A percentile compares a stretch with the other conserved stretches of the same genome.
Evolutionary conservation across 1,140 invertebrate genomes (phyloP).

Genomic region (Musca vetustissima): DNA sequence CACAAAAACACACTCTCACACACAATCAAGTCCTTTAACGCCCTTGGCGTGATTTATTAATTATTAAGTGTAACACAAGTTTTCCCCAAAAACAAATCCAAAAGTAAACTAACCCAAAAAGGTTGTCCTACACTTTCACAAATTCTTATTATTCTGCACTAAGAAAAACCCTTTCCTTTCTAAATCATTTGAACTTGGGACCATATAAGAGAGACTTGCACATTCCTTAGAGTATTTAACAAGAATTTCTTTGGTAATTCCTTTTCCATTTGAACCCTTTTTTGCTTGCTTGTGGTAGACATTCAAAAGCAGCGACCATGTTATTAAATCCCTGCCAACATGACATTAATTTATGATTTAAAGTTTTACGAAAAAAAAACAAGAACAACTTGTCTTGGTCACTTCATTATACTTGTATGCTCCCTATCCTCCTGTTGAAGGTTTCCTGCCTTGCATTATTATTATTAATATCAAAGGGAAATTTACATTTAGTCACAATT

Average conservation of each 20-base stretch:
- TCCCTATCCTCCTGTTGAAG: not conserved
- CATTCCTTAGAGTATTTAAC: too few species aligned
- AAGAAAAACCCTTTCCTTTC: not conserved
- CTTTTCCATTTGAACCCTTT: too few species aligned
- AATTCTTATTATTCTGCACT: not conserved
- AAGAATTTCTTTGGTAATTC: too few species aligned
- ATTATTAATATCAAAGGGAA: slow-evolving; percentile 55
- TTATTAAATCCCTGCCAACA: slow-evolving; percentile 8
- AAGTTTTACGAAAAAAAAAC: not conserved
- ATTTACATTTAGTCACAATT: slow-evolving; percentile 51
- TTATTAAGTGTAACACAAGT: slow-evolving; percentile 23
- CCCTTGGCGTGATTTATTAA: slow-evolving; percentile 25
- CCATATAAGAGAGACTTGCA: too few species aligned
- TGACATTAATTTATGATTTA: slow-evolving; percentile 17
- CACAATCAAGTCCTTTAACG: not conserved
- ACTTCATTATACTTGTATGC: too few species aligned
- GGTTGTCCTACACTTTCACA: not conserved
- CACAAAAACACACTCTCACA: not conserved
- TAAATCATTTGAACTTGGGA: not conserved
- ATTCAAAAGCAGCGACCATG: not conserved
- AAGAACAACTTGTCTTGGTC: slow-evolving; percentile 16
- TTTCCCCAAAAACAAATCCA: not conserved
- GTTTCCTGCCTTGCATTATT: not conserved
- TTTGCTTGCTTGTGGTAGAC: too few species aligned
- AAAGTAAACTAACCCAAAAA: too few species aligned